Base-by-base conservation (phyloP, 2,797 vertebrate species). In the Parauchenoglanis punctatus region DNA sequence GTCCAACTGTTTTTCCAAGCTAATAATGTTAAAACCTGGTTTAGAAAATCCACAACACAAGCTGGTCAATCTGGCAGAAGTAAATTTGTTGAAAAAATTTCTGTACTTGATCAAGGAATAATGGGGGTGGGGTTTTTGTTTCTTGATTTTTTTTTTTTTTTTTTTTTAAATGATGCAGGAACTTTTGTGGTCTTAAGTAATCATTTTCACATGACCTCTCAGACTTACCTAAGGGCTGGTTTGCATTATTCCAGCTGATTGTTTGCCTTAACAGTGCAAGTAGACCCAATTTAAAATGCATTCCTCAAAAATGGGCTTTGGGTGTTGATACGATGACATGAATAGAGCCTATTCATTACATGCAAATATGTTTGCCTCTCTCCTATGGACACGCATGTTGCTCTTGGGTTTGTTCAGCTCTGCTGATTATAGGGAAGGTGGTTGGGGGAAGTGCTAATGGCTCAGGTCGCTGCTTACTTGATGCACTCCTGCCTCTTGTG, bases 261-360 rank as follows among this genome's bases (percentile, higher is more conserved):
- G 49, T 89, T 89, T 88, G 88, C 76, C 87, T 89, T 87, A 15
- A 40, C 28, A n/a, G 68, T 83, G 28, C 8, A 58, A 89, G 72
- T 89, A 44, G 80, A 89, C 88, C 72, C 13, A 28, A 87, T 88
- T 52, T 87, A 73, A 89, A 80, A 90, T 75, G 67, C 88, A 89
- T 89, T 91, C 89, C 78, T 89, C 80, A 86, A 88, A 91, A 89
- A 90, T 83, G 76, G 89, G 88, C 72, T 67, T 86, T 83, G 84
- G 83, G 81, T 88, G 88, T 86, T 88, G 87, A 90, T 89, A 85
- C 68, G 88, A 87, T 49, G 75, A 80, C 76, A 87, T 92, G 87
- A 92, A 91, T 91, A 81, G 85, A 77, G 87, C 63, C 92, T 85
- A 90, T 93, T 92, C 89, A 93, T 88, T 75, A 85, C 88, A 92